These are phyloP conservation scores for Rhinoderma darwinii DNA, from an alignment of 2,113 vertebrate species.

Conservation along the genomic window DNA sequence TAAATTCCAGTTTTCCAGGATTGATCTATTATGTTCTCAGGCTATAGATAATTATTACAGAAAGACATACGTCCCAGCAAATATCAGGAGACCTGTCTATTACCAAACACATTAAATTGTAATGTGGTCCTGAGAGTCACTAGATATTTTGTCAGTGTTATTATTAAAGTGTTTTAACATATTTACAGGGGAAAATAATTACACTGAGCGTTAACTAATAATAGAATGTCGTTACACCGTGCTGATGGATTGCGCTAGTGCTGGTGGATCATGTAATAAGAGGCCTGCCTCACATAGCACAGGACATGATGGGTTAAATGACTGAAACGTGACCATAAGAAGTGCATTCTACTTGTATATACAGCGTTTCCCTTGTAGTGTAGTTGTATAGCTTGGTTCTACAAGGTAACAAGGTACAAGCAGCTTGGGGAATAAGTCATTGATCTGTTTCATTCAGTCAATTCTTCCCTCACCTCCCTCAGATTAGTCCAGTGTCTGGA, in stretches of 20 bases:
- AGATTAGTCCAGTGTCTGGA: slow-evolving; percentile 6
- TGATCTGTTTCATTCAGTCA: slow-evolving; percentile 52
- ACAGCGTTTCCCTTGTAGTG: slow-evolving; percentile 1
- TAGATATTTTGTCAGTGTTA: slow-evolving; percentile 14
- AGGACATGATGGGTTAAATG: slow-evolving; percentile 14
- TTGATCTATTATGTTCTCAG: not conserved
- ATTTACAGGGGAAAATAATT: slow-evolving; percentile 36
- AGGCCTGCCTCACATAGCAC: slow-evolving; percentile 19
- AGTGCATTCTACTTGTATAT: not conserved
- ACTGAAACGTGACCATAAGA: slow-evolving; percentile 14
- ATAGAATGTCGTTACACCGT: slow-evolving; percentile 3
- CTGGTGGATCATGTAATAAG: not conserved
- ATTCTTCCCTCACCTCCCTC: slow-evolving; percentile 25
- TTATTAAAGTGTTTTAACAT: slow-evolving; percentile 26
- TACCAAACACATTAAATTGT: not conserved
- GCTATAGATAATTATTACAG: slow-evolving; percentile 13
- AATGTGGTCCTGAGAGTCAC: slow-evolving; percentile 10
- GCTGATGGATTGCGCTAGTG: slow-evolving; percentile 19
- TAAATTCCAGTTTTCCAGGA: not conserved
- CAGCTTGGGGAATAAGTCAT: slow-evolving; percentile 43
- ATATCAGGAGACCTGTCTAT: slow-evolving; percentile 22
- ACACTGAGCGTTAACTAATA: not conserved
- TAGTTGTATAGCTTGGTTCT: not conserved
- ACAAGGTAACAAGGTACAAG: slow-evolving; percentile 30
- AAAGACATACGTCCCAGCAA: not conserved